These are phyloP conservation scores for Atrichornis clamosus DNA, from an alignment of 2,113 vertebrate species.

Conservation along the genomic window DNA sequence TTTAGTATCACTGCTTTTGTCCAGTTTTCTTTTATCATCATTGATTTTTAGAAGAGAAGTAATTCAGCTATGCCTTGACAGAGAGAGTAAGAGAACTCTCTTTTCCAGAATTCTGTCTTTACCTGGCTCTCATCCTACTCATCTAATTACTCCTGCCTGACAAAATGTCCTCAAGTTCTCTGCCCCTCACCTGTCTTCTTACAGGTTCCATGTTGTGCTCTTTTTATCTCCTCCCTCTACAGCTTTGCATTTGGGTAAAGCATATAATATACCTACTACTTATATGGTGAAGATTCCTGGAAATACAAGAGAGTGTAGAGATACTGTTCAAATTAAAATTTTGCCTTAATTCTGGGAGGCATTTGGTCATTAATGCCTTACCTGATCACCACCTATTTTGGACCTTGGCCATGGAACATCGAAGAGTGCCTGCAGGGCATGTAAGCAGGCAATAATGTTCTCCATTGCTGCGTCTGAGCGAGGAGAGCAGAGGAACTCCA, in stretches of 20 bases:
- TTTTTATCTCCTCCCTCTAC: neutral
- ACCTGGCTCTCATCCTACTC: neutral
- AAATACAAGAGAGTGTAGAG: neutral
- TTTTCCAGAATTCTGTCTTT: neutral
- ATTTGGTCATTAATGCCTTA: conserved; percentile 49
- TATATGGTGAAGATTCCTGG: neutral
- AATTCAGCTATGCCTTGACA: neutral
- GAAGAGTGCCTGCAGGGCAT: conserved; percentile 82
- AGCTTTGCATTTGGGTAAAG: neutral
- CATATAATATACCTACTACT: neutral
- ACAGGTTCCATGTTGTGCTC: neutral
- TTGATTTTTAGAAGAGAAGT: neutral
- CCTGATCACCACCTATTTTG: conserved; percentile 90
- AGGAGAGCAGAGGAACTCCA: conserved; percentile 92
- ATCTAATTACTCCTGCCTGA: neutral
- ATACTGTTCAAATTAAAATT: neutral
- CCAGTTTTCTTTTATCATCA: neutral
- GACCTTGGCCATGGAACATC: conserved; percentile 86
- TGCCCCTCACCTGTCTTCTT: neutral
- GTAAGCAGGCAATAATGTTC: conserved; percentile 86
- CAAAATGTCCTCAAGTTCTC: neutral
- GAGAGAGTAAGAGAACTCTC: neutral
- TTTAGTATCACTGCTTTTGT: neutral
- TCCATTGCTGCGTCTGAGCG: conserved; percentile 87
- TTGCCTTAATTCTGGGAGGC: neutral